Percentiles rank a stretch among this genome's conserved stretches.
Evolutionary conservation across 2,888 invertebrate genomes (phyloP).

Genomic region (Smittia aterrima): DNA sequence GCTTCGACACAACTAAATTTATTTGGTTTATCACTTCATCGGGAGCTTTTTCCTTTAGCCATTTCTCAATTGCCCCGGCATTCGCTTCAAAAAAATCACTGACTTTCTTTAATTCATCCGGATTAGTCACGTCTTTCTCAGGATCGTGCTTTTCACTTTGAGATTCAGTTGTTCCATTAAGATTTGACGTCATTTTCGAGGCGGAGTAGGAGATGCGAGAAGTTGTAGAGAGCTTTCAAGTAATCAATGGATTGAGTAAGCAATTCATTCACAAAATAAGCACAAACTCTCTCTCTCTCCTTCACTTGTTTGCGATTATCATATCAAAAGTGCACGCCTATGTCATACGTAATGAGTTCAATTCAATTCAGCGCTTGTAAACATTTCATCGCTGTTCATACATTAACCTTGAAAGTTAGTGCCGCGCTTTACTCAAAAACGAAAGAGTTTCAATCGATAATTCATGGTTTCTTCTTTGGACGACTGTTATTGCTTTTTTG

Average conservation of each 20-base stretch:
- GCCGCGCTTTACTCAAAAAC: constrained; percentile 26
- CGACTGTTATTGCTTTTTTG: constrained; percentile 18
- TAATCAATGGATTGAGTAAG: too few relatives aligned
- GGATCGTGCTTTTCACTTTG: neutral
- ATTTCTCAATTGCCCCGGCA: constrained; percentile 69
- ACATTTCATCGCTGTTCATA: constrained; percentile 14
- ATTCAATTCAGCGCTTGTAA: neutral
- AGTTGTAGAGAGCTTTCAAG: too few relatives aligned
- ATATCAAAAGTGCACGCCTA: neutral
- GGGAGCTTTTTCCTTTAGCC: constrained; percentile 73
- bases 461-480: constrained; percentile 30
- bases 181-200: neutral
- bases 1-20: constrained; percentile 57
- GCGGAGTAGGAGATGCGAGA: too few relatives aligned
- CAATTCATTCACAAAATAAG: too few relatives aligned
- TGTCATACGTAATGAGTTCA: constrained; percentile 12
- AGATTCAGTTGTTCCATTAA: neutral
- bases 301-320: too few relatives aligned
- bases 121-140: neutral
- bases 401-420: constrained; percentile 36
- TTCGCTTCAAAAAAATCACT: constrained; percentile 59
- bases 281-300: too few relatives aligned
- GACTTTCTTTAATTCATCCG: constrained; percentile 52
- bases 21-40: constrained; percentile 63
- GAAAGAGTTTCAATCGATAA: constrained; percentile 29